Base-by-base conservation (phyloP, 2,797 vertebrate genomes). In the Pachyuromys duprasi region DNA sequence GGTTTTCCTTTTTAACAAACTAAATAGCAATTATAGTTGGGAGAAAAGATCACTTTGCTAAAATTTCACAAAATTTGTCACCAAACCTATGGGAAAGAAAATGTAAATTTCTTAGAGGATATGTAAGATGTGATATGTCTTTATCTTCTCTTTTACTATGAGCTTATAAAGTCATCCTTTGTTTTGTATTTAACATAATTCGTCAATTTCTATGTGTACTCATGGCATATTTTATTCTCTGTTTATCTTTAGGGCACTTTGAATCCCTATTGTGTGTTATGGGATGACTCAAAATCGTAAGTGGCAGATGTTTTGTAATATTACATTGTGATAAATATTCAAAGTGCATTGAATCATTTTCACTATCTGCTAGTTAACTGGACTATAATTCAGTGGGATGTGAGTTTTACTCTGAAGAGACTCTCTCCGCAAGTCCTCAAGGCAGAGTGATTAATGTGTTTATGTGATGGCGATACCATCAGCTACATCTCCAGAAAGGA, bases 251-350 rank as follows among this genome's bases (percentile, higher is more conserved):
- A 99, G 99, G 99, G 99, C 94, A 99, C 99, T 72, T 97, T 99
- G 98, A 99, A 99, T 97, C 99, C 99, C 36, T 99, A 99, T 98
- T 99, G 99, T 97, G 99, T 99, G 76, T 98, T 99, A 93, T 99
- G 99, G 99, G 99, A 99, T 98, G 99, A 99, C 98, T 99, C 98
- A 97, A 98, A 99, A 98, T 99, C 98, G 99, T 99, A 99, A 99
- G 99, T 99, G 97, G 91, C 86, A 92, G 75, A 90, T 97, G 69
- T 97, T 98, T 98, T 81, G n/a, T 98, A 95, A 86, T 95, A 60
- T 97, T 98, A 33, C 42, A 97, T 90, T 95, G 72, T 2, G 67
- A 96, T 92, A 95, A 97, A 90, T 97, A 95, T 96, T 97, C 70
- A 94, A 93, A 96, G 24, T 83, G 81, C 31, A 42, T 96, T 90